Evolutionary conservation across 2,113 vertebrate genomes (phyloP).

Genomic region (Dromas ardeola): DNA sequence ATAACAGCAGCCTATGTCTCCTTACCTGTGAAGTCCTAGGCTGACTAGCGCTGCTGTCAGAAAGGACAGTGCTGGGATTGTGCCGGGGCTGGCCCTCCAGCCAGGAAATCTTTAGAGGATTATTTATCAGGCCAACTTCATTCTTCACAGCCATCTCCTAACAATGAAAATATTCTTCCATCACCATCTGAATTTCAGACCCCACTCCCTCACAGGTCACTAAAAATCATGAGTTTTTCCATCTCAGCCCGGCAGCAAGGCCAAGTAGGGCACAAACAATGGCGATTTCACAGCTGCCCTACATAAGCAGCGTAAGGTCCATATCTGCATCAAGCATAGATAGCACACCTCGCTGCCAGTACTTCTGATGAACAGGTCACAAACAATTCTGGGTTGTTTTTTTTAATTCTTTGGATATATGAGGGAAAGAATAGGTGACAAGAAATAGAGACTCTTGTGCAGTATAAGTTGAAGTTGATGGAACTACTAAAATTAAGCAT

Average conservation of each 20-base stretch:
- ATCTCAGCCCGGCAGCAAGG: background rate
- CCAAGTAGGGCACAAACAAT: background rate
- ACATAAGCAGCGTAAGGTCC: background rate
- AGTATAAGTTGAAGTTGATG: background rate
- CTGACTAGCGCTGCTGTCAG: background rate
- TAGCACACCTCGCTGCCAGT: background rate
- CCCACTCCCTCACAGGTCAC: background rate
- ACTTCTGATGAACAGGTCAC: background rate
- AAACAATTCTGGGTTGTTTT: background rate
- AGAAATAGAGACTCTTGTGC: background rate
- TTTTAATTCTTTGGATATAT: background rate
- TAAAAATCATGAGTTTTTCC: background rate
- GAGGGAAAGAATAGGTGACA: background rate
- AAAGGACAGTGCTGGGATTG: background rate
- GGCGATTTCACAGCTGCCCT: background rate
- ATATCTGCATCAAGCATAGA: background rate
- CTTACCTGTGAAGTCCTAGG: constrained; percentile 80
- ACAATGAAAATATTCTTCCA: background rate
- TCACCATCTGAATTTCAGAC: background rate
- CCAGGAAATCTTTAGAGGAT: constrained; percentile 94
- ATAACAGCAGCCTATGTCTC: background rate
- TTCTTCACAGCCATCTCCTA: constrained; percentile 92
- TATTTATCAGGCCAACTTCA: constrained; percentile 86
- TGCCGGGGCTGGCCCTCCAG: constrained; percentile 83
- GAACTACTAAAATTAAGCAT: background rate